These are phyloP conservation scores for Scolanthus callimorphus DNA, from an alignment of 92 coral and sea anemone genomes.

Conservation along the genomic window DNA sequence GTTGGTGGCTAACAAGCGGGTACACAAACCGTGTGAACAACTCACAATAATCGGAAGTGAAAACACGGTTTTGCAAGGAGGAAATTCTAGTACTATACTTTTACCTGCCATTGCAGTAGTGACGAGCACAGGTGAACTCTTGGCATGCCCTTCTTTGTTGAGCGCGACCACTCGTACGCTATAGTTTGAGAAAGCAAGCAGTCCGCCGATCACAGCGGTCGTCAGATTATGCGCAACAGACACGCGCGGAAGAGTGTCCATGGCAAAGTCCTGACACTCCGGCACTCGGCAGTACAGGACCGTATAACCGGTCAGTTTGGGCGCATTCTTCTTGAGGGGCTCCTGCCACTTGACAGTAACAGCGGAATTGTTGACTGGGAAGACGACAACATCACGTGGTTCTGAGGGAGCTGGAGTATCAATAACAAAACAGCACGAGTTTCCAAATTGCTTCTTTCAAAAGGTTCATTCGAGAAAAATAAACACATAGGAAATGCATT, in stretches of 20 bases:
- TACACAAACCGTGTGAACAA: too few relatives aligned
- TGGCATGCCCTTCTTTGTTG: slow-evolving; percentile 9
- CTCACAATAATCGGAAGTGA: too few relatives aligned
- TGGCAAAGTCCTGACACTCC: slow-evolving; percentile 5
- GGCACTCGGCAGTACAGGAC: slow-evolving; percentile 35
- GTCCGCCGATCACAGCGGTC: slow-evolving; percentile 28
- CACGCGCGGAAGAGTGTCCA: slow-evolving; percentile 1
- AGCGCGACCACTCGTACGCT: slow-evolving; percentile 29
- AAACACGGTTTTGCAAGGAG: too few relatives aligned
- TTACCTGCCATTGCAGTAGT: slow-evolving; percentile 50
- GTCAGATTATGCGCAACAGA: slow-evolving; percentile 47
- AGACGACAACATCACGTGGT: slow-evolving; percentile 31
- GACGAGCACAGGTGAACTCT: slow-evolving; percentile 26
- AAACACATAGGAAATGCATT: too few relatives aligned
- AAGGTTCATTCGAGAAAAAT: too few relatives aligned
- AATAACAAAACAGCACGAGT: background rate
- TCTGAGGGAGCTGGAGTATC: slow-evolving; percentile 34
- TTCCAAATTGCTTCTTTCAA: too few relatives aligned
- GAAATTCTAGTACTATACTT: background rate
- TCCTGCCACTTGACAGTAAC: slow-evolving; percentile 47
- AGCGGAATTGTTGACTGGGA: slow-evolving; percentile 44
- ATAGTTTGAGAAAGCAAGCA: slow-evolving; percentile 56
- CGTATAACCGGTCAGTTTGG: slow-evolving; percentile 31
- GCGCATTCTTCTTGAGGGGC: slow-evolving; percentile 46
- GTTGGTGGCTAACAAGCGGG: too few relatives aligned